Percentiles rank a stretch among this genome's conserved stretches.
Conservation (phyloP, 2,797 vertebrate genomes). For the Orientallactaga sibirica region DNA sequence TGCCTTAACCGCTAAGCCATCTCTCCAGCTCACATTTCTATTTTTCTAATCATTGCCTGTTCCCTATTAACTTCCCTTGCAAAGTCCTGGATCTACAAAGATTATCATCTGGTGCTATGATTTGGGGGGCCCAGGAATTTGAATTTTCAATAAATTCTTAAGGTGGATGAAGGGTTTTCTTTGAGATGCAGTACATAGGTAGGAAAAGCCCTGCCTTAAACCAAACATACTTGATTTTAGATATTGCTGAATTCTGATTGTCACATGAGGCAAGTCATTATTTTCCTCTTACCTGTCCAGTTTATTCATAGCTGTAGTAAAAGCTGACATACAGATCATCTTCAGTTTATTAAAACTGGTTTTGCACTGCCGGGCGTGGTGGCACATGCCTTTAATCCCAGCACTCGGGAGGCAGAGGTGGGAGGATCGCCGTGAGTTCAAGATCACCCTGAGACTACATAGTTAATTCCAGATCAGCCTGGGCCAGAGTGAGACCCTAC, state of each 20-base stretch:
- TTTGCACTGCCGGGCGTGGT: no score
- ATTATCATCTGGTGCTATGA: constrained; percentile 37
- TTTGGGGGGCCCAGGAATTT: constrained; percentile 6
- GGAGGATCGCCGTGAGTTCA: no score
- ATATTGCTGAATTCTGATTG: constrained; percentile 35
- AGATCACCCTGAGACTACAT: no score
- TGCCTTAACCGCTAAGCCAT: no score
- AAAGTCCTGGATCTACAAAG: constrained; percentile 11
- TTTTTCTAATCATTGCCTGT: background rate
- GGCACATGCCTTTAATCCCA: no score
- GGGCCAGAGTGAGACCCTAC: no score
- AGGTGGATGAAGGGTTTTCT: background rate
- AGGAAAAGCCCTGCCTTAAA: constrained; percentile 46
- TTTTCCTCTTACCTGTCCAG: background rate
- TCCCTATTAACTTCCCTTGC: background rate
- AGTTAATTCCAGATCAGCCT: no score
- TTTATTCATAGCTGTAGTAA: background rate
- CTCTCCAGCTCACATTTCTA: background rate
- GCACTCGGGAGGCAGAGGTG: no score
- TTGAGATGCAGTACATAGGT: constrained; percentile 6
- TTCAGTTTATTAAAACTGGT: constrained; percentile 27
- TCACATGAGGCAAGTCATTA: constrained; percentile 9
- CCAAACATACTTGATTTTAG: constrained; percentile 40
- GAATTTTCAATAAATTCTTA: constrained; percentile 31
- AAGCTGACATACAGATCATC: constrained; percentile 38